These are phyloP conservation scores for Crematogaster levior DNA, from an alignment of 2,888 invertebrate genomes.

Conservation along the genomic window DNA sequence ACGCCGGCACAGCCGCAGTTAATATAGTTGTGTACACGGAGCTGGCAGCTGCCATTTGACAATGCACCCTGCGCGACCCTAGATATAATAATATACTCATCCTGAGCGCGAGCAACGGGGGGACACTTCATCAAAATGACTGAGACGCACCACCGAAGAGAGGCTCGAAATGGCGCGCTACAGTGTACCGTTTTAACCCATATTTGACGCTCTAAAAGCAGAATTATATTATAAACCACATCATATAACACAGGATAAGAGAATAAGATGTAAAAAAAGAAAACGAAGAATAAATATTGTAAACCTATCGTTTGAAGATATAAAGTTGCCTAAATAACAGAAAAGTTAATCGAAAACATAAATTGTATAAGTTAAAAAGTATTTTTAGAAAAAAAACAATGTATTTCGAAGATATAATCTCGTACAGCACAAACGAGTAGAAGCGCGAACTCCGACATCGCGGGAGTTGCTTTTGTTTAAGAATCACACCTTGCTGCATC, in stretches of 20 bases:
- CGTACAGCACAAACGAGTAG: background rate
- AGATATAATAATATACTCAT: constrained; percentile 83
- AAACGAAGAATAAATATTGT: background rate
- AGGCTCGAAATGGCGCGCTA: constrained; percentile 67
- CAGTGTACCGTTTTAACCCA: constrained; percentile 50
- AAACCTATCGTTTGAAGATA: background rate
- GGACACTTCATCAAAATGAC: constrained; percentile 83
- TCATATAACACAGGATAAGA: background rate
- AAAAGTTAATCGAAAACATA: background rate
- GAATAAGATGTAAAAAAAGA: background rate
- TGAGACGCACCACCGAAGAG: constrained; percentile 74
- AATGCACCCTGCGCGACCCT: constrained; percentile 79
- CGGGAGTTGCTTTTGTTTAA: constrained; percentile 71
- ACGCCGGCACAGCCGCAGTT: constrained; percentile 70
- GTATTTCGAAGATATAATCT: background rate
- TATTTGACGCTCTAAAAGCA: constrained; percentile 29
- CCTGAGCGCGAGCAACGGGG: constrained; percentile 68
- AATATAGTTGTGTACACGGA: constrained; percentile 80
- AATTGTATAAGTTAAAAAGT: background rate
- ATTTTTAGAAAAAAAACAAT: background rate
- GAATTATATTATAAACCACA: background rate
- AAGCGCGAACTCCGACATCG: constrained; percentile 58
- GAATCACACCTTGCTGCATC: constrained; percentile 69
- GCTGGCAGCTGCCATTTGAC: constrained; percentile 82
- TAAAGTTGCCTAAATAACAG: background rate